phyloP scores from a whole-genome alignment of 2,888 invertebrate species.

The Dastarcus helophoroides region DNA sequence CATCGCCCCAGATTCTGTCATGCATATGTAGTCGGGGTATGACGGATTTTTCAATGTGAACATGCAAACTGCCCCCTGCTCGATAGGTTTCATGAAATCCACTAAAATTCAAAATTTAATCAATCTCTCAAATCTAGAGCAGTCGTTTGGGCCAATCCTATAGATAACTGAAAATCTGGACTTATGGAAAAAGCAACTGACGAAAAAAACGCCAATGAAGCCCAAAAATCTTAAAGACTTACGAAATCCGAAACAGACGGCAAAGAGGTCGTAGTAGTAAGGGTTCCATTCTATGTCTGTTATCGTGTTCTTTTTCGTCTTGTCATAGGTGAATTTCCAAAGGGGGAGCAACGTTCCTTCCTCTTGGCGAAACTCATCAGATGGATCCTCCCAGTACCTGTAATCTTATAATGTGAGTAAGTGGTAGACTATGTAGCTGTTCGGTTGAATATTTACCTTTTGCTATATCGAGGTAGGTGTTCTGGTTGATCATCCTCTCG shows the following conservation, averaged over 20 bases:
- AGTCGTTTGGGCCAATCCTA: no score
- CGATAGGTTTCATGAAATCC: constrained; percentile 72
- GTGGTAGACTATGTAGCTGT: no score
- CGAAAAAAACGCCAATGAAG: no score
- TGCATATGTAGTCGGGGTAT: constrained; percentile 77
- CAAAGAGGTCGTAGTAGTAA: constrained; percentile 81
- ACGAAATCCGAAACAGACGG: constrained; percentile 86
- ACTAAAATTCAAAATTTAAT: no score
- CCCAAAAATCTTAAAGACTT: constrained; percentile 38
- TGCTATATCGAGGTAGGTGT: constrained; percentile 82
- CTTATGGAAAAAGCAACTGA: no score
- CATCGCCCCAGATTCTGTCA: constrained; percentile 77
- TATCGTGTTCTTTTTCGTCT: constrained; percentile 72
- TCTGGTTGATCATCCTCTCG: constrained; percentile 91
- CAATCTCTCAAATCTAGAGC: constrained; percentile 1
- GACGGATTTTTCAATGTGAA: constrained; percentile 92
- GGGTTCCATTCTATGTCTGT: constrained; percentile 85
- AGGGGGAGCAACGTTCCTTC: constrained; percentile 87
- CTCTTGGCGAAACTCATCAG: constrained; percentile 86
- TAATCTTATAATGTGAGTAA: constrained; percentile 83
- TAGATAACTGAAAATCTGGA: no score
- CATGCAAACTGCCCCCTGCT: constrained; percentile 71
- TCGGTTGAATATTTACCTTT: no score
- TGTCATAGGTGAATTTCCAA: constrained; percentile 85
- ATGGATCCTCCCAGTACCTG: constrained; percentile 92